phyloP scores from a whole-genome alignment of 1,140 invertebrate species.

The Drosophila grimshawi region DNA sequence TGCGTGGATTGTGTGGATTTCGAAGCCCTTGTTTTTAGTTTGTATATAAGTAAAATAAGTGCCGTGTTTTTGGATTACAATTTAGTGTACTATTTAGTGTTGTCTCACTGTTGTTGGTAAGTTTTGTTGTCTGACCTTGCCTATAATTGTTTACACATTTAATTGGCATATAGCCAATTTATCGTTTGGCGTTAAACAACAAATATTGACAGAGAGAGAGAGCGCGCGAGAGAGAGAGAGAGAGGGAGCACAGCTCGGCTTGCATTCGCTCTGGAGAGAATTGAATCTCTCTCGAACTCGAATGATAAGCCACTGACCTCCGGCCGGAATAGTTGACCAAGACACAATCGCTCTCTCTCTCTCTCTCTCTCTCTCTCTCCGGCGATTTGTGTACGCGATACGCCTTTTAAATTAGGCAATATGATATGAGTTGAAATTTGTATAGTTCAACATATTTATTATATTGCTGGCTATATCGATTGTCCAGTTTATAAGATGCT shows the following conservation, averaged over 20 bases:
- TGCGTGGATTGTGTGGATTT: constrained; percentile 31
- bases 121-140: constrained; percentile 7
- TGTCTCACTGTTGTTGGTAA: constrained; percentile 24
- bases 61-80: background rate
- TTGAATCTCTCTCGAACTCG: constrained; percentile 35
- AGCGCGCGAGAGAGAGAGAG: background rate
- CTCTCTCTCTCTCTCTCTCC: constrained; percentile 35
- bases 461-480: constrained; percentile 3
- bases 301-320: constrained; percentile 78
- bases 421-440: constrained; percentile 33
- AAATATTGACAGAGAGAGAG: constrained; percentile 15
- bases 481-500: constrained; percentile 33
- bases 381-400: constrained; percentile 41
- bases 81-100: background rate
- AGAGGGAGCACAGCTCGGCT: constrained; percentile 7
- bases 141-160: constrained; percentile 5
- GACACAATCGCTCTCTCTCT: constrained; percentile 37
- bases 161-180: constrained; percentile 2
- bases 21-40: background rate
- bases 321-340: constrained; percentile 14
- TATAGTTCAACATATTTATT: constrained; percentile 1
- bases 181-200: constrained; percentile 1
- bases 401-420: constrained; percentile 58
- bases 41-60: background rate
- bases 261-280: constrained; percentile 3